Evolutionary conservation across 1,140 invertebrate genomes (phyloP), one percentile per base, ranked within the genome.

Genomic region (Penaeus japonicus): DNA sequence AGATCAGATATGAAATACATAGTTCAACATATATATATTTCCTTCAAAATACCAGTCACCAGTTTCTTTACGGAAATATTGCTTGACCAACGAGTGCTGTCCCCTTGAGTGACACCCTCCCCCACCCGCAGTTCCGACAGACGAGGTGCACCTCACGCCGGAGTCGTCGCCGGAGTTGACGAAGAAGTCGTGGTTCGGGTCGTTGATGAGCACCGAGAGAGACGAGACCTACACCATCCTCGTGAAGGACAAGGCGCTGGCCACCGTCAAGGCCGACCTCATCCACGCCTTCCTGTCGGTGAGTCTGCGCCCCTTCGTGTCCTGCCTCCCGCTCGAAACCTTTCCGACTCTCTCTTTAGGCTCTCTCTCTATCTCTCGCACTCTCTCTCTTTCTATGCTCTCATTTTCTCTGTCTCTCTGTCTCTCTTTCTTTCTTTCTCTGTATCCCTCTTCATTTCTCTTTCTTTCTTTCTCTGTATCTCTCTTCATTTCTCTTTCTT

Each of bases 231-330:
- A 99, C 93, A 99, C 98, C 65, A 96, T 99, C 90, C 93, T 98
- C 65, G 97, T 99, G 1, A 97, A 98, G 92, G 98, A 98, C 79
- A 98, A 99, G 93, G 97, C 97, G 4, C 93, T 99, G 89, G 97
- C 97, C 77, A 97, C 96, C 62, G 97, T 99, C 78, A 99, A 99
- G 93, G 98, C 98, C 59, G 98, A 99, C 94, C 94, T 99, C 59
- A 99, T 99, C 91, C 98, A 99, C 92, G 98, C 98, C 90, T 99
- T 99, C 94, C 94, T 99, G 90, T 99, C 98, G 93, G 97, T 98
- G 94, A 95, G 94, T 94, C 30, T 62, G 24, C 35, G 2, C 27
- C 15, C 17, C 10, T 12, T 27, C 35, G 35, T n/a, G n/a, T n/a
- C 12, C 30, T 65, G 4, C 24, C 27, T 2, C 18, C 27, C 1